Conservation (phyloP, 2,113 vertebrate genomes). For the Phocoena phocoena region DNA sequence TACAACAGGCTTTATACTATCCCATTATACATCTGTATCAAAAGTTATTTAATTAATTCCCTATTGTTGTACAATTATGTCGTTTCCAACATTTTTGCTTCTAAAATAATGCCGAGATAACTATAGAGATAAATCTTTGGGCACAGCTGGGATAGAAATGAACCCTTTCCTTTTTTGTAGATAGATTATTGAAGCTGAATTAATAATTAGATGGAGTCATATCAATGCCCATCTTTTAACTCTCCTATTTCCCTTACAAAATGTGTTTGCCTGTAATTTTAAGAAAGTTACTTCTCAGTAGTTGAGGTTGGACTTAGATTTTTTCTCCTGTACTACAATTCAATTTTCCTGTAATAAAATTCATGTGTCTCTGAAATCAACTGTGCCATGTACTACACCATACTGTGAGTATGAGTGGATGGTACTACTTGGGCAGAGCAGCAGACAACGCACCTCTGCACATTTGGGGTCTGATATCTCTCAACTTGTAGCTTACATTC, state of each 20-base stretch:
- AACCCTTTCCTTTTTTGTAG: not conserved
- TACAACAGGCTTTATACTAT: not conserved
- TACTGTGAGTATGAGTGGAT: not conserved
- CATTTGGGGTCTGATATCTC: not conserved
- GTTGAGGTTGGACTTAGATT: not conserved
- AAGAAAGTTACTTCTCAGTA: conserved; percentile 19
- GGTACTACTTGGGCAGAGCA: not conserved
- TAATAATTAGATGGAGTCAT: conserved; percentile 14
- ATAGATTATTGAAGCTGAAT: not conserved
- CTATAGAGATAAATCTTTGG: conserved; percentile 1
- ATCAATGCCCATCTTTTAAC: not conserved
- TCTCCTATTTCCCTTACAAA: not conserved
- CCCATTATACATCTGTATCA: not conserved
- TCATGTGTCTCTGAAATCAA: not conserved
- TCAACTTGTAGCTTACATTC: not conserved
- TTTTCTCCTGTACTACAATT: not conserved
- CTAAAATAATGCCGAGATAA: conserved; percentile 33
- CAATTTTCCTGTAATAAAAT: conserved; percentile 22
- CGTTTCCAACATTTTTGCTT: conserved; percentile 51
- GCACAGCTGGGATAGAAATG: not conserved
- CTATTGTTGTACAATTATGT: conserved; percentile 24
- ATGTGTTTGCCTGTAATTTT: not conserved
- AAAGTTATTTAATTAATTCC: not conserved
- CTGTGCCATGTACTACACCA: not conserved
- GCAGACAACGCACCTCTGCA: not conserved